Conservation (phyloP, 2,888 invertebrate species). For the Sminthurinus aureus region DNA sequence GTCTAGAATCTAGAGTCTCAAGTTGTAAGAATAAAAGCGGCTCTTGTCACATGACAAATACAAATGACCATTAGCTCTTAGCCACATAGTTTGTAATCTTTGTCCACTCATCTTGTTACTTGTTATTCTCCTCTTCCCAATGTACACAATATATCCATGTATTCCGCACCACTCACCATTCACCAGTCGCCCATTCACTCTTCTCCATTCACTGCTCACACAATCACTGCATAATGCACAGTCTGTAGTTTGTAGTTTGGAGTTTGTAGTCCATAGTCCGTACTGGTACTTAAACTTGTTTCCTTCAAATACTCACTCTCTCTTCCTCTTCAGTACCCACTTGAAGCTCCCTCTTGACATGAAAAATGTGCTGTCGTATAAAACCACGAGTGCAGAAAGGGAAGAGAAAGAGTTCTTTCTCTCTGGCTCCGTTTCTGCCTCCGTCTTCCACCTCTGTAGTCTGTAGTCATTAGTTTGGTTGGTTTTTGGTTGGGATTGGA, state of each 20-base stretch:
- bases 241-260: background rate
- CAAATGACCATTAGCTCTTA: slow-evolving; percentile 34
- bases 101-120: slow-evolving; percentile 9
- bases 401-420: too few relatives aligned
- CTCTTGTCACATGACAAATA: slow-evolving; percentile 37
- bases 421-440: too few relatives aligned
- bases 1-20: too few relatives aligned
- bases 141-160: background rate
- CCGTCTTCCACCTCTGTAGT: too few relatives aligned
- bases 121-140: background rate
- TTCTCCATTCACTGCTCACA: background rate
- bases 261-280: background rate
- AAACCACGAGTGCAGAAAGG: too few relatives aligned
- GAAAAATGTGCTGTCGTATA: too few relatives aligned
- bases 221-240: background rate
- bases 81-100: slow-evolving; percentile 28
- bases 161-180: too few relatives aligned
- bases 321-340: too few relatives aligned
- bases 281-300: background rate
- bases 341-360: too few relatives aligned
- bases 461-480: too few relatives aligned
- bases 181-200: background rate
- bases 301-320: too few relatives aligned
- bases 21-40: background rate
- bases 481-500: too few relatives aligned